A percentile compares a stretch with the other conserved stretches of the same genome.
phyloP scores from a whole-genome alignment of 1,140 invertebrate genomes.

The Cotesia vestalis region DNA sequence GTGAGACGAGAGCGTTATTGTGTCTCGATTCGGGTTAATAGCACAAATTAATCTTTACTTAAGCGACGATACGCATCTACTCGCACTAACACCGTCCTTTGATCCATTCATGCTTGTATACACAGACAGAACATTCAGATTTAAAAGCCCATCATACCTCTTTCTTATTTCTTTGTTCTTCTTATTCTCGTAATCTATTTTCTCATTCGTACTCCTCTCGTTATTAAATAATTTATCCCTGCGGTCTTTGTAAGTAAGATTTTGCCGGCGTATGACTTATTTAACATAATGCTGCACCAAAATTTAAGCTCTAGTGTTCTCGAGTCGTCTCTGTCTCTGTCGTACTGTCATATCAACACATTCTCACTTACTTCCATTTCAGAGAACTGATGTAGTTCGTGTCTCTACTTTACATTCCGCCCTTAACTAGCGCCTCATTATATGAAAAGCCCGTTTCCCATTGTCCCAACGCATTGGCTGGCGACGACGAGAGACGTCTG shows the following conservation, averaged over 20 bases:
- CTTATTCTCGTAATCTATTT: too few species aligned
- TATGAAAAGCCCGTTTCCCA: constrained; percentile 47
- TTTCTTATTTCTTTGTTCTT: constrained; percentile 21
- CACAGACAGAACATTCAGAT: constrained; percentile 29
- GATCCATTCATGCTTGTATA: constrained; percentile 7
- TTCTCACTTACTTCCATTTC: constrained; percentile 28
- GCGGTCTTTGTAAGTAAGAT: too few species aligned
- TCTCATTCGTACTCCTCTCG: background rate
- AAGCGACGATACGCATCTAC: constrained; percentile 43
- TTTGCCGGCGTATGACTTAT: background rate
- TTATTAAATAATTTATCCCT: background rate
- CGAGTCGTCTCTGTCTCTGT: constrained; percentile 11
- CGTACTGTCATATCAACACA: constrained; percentile 28
- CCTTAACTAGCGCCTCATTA: constrained; percentile 53
- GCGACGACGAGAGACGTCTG: constrained; percentile 21
- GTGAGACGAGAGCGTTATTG: constrained; percentile 49
- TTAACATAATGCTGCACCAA: too few species aligned
- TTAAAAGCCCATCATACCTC: constrained; percentile 33
- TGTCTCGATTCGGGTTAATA: constrained; percentile 51
- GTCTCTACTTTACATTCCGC: constrained; percentile 28
- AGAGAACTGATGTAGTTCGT: constrained; percentile 17
- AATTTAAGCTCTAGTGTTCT: too few species aligned
- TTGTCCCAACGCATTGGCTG: constrained; percentile 42
- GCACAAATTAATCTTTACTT: constrained; percentile 58
- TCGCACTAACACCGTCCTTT: constrained; percentile 44